Evolutionary conservation across 1,140 invertebrate genomes (phyloP).

Genomic region (Eufriesea mexicana): DNA sequence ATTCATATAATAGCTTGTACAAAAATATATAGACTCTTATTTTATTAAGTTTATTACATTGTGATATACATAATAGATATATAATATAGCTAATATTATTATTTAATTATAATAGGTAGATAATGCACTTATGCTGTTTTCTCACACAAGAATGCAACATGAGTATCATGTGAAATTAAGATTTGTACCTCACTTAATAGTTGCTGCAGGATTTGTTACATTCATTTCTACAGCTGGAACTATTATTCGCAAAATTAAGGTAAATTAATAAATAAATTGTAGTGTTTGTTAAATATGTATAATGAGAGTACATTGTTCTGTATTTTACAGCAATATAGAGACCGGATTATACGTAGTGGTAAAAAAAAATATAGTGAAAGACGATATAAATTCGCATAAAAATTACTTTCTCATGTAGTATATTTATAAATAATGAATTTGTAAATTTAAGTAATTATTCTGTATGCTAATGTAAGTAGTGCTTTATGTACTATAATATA

Average conservation of each 20-base stretch:
- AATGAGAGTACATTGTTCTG: conserved; percentile 26
- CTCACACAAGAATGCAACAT: conserved; percentile 85
- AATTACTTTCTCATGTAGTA: neutral
- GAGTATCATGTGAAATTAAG: conserved; percentile 68
- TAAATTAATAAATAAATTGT: conserved; percentile 21
- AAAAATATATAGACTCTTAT: neutral
- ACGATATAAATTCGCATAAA: conserved; percentile 83
- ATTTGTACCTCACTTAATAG: rapidly evolving
- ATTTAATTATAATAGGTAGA: conserved; percentile 86
- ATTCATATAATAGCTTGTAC: neutral
- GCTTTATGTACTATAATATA: conserved; percentile 10
- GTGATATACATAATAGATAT: neutral
- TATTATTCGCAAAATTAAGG: neutral
- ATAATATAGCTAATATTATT: neutral
- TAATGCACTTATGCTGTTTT: conserved; percentile 86
- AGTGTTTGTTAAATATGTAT: neutral
- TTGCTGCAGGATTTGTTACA: neutral
- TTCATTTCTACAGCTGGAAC: rapidly evolving
- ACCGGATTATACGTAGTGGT: conserved; percentile 85
- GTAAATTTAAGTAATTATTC: too few species aligned
- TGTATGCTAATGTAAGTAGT: neutral
- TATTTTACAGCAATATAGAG: conserved; percentile 81
- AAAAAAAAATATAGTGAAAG: conserved; percentile 89
- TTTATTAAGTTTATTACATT: neutral
- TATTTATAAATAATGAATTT: conserved; percentile 2